Percentiles rank a stretch among this genome's conserved stretches.
phyloP scores from a whole-genome alignment of 2,113 vertebrate genomes.

The Narcine bancroftii region DNA sequence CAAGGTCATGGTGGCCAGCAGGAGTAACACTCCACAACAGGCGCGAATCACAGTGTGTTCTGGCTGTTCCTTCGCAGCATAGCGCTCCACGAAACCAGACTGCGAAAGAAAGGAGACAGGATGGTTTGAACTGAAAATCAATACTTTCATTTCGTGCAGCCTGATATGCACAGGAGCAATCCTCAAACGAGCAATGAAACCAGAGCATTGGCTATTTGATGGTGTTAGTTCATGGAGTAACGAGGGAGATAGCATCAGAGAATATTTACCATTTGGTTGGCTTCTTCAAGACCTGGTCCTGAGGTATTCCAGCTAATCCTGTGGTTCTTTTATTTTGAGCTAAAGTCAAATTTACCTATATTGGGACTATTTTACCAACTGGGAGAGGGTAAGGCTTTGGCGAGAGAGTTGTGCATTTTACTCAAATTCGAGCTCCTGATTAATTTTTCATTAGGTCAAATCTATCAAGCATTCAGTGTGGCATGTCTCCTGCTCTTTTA shows the following conservation, averaged over 20 bases:
- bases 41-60: slow-evolving; percentile 49
- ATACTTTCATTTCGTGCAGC: not conserved
- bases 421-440: not conserved
- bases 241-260: not conserved
- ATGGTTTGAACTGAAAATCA: not conserved
- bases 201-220: not conserved
- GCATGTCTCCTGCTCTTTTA: not conserved
- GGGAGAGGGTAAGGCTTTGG: not conserved
- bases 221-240: not conserved
- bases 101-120: slow-evolving; percentile 39
- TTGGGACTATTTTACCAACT: not conserved
- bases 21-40: slow-evolving; percentile 53
- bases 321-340: not conserved
- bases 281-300: not conserved
- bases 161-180: not conserved
- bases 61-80: slow-evolving; percentile 51
- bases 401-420: not conserved
- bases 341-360: not conserved
- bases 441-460: no score
- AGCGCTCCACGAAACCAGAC: slow-evolving; percentile 53
- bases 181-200: not conserved
- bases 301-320: not conserved
- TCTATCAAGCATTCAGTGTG: not conserved
- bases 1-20: slow-evolving; percentile 45
- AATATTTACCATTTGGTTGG: not conserved